Conservation (phyloP, 2,888 invertebrate species). For the Thymelicus sylvestris region DNA sequence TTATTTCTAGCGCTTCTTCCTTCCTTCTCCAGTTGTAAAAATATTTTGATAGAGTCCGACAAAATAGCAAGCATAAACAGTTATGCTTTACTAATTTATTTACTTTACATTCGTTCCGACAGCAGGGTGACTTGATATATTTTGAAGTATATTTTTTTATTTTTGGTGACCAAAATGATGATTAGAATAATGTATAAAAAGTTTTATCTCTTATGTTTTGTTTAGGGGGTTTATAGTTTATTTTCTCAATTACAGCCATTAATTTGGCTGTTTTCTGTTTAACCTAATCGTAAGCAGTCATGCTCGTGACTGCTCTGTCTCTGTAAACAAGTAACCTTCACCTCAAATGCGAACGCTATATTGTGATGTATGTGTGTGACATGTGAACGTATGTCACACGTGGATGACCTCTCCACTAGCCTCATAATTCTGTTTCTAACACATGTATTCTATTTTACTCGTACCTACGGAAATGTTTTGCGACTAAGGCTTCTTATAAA, state of each 20-base stretch:
- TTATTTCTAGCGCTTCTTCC: no score
- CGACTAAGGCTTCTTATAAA: background rate
- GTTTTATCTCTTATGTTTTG: no score
- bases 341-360: conserved; percentile 16
- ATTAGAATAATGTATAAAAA: no score
- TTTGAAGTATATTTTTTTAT: no score
- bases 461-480: background rate
- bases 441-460: background rate
- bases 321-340: conserved; percentile 19
- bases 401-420: conserved; percentile 13
- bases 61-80: no score
- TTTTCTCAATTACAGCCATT: background rate
- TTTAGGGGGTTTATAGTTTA: no score
- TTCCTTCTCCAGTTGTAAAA: no score
- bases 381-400: conserved; percentile 26
- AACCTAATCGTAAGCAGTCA: background rate
- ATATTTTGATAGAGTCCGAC: no score
- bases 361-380: conserved; percentile 22
- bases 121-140: no score
- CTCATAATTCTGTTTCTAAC: conserved; percentile 1
- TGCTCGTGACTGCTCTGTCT: conserved; percentile 7
- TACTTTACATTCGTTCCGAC: no score
- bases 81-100: no score
- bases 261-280: background rate
- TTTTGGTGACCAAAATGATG: no score